Evolutionary conservation across 2,113 vertebrate species (phyloP), one percentile per base, ranked within the genome.

Genomic region (Engystomops pustulosus): DNA sequence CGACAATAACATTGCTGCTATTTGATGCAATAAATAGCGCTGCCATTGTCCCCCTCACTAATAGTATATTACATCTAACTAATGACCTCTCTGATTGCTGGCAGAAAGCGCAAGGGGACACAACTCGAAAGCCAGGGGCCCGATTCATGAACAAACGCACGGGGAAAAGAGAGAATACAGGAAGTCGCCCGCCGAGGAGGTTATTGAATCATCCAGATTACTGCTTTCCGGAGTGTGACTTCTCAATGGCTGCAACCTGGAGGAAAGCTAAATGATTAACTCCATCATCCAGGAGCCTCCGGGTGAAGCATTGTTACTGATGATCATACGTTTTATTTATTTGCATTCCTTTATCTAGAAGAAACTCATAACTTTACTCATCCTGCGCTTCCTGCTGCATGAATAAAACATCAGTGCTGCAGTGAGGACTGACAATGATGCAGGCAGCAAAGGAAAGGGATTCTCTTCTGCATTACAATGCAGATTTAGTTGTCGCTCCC

Each of bases 1-100:
- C 90, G 90, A 92, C 90, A 77, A 83, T 65, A 62, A 77, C 71
- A 34, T 36, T 20, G 49, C 80, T 25, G 6, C 68, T 0, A 53
- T 44, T 58, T 9, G 14, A 81, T 55, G 41, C 81, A 60, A 38
- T 25, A 51, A 67, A 68, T 25, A 27, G 30, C 30, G 25, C 2
- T 20, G 30, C 17, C n/a, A 49, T 65, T 77, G 68, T 47, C 25
- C 32, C 71, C 15, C 3, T 3, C 41, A 20, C 58, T 77, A 53
- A 76, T 68, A 32, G 58, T 38, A 67, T 68, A 77, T 68, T 67
- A 84, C 82, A 41, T 68, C 49, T 68, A 44, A 69, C 60, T 78
- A 69, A 78, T 47, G 41, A 76, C 55, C 53, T 32, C 58, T 15
- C 38, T n/a, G 41, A 75, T 75, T 17, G 27, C 70, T 18, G 1